phyloP scores from a whole-genome alignment of 2,113 vertebrate species.

The Carollia perspicillata region DNA sequence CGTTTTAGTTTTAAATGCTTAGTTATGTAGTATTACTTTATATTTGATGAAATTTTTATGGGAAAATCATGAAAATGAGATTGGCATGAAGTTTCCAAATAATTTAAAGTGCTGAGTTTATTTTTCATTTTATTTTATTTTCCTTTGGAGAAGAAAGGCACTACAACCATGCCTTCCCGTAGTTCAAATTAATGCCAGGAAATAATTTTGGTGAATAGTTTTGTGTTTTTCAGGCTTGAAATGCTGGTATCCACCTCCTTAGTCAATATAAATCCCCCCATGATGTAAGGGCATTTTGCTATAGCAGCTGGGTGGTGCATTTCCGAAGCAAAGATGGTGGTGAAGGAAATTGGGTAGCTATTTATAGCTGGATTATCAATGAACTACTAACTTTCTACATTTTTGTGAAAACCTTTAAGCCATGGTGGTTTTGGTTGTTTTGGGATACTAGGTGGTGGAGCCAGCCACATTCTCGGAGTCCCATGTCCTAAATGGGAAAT shows the following conservation, averaged over 20 bases:
- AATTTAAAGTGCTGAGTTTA: not conserved
- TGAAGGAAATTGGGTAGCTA: not conserved
- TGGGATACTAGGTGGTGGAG: not conserved
- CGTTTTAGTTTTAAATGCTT: slow-evolving; percentile 27
- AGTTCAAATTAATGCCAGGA: not conserved
- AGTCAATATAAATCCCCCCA: not conserved
- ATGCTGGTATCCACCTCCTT: not conserved
- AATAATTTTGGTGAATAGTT: not conserved
- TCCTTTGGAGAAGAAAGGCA: not conserved
- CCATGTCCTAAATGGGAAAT: not conserved
- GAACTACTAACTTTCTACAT: not conserved
- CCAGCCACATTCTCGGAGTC: not conserved
- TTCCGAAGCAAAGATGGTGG: not conserved
- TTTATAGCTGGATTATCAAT: not conserved
- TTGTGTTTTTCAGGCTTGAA: not conserved
- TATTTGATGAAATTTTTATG: not conserved
- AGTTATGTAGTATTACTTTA: not conserved
- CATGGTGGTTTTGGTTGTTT: not conserved
- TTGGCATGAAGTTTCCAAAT: slow-evolving; percentile 19
- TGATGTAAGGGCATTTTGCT: not conserved
- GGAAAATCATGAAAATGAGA: not conserved
- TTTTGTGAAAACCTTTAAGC: not conserved
- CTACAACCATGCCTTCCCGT: not conserved
- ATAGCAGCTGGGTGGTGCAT: not conserved
- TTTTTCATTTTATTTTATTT: not conserved